phyloP scores from a whole-genome alignment of 2,888 invertebrate species.

The Trichogramma evanescens region DNA sequence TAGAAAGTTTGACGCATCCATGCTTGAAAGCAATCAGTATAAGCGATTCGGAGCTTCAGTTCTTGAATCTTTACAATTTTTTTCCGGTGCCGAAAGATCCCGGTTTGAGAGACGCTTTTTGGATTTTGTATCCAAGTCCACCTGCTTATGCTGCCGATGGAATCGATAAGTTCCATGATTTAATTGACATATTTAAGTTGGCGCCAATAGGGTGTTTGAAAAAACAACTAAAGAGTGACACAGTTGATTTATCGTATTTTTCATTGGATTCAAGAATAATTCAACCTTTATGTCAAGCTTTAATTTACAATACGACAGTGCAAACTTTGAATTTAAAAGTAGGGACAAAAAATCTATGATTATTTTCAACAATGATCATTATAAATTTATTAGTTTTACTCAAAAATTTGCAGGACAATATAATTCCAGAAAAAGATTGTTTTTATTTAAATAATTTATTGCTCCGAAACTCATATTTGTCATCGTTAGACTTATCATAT shows the following conservation, averaged over 20 bases:
- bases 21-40: conserved; percentile 30
- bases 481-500: conserved; percentile 41
- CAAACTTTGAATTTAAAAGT: conserved; percentile 35
- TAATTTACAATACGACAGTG: conserved; percentile 31
- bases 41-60: conserved; percentile 33
- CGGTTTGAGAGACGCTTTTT: conserved; percentile 31
- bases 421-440: conserved; percentile 41
- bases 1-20: conserved; percentile 24
- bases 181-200: conserved; percentile 20
- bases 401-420: conserved; percentile 44
- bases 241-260: conserved; percentile 35
- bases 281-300: conserved; percentile 32
- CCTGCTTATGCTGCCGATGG: conserved; percentile 29
- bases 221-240: conserved; percentile 31
- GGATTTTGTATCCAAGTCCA: conserved; percentile 26
- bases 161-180: conserved; percentile 31
- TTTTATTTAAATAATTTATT: conserved; percentile 44
- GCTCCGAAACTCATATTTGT: conserved; percentile 39
- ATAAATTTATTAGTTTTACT: background rate
- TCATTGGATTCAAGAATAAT: conserved; percentile 33
- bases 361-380: background rate
- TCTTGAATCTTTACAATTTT: conserved; percentile 27
- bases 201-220: conserved; percentile 29
- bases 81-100: conserved; percentile 34
- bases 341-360: background rate